A percentile compares a stretch with the other conserved stretches of the same genome.
Conservation (phyloP, 1,140 invertebrate species). For the Ptiloglossa arizonensis region DNA sequence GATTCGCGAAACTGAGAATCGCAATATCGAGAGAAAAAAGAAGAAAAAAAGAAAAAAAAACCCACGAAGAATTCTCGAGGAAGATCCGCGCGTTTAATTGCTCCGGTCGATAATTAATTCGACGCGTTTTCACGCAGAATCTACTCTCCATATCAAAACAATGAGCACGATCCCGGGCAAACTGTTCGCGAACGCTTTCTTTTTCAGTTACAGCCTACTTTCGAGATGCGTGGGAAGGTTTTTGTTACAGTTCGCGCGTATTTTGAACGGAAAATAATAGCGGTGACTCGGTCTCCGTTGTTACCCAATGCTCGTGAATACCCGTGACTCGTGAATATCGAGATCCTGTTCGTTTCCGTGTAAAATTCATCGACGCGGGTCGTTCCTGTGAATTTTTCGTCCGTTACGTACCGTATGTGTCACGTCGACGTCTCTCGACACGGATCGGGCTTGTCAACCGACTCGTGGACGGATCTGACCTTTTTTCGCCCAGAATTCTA, state of each 20-base stretch:
- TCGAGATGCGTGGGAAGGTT: neutral
- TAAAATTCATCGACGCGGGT: too few species aligned
- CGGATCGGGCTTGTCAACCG: neutral
- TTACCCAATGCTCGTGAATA: too few species aligned
- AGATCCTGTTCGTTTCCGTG: too few species aligned
- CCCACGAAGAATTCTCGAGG: neutral
- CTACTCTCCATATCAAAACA: constrained; percentile 24
- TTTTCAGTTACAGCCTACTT: constrained; percentile 40
- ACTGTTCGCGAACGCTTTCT: constrained; percentile 36
- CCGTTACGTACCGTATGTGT: too few species aligned
- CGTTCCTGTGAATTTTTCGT: too few species aligned
- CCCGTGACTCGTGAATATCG: too few species aligned
- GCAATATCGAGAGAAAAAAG: too few species aligned
- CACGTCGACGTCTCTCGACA: neutral
- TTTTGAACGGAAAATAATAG: neutral
- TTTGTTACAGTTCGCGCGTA: neutral
- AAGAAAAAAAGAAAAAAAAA: too few species aligned
- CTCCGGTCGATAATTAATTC: constrained; percentile 21
- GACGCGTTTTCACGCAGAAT: neutral
- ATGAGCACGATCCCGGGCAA: constrained; percentile 26
- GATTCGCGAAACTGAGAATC: too few species aligned
- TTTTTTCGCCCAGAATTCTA: constrained; percentile 23
- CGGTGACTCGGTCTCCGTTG: too few species aligned
- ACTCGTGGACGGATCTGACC: constrained; percentile 35
- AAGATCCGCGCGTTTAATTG: neutral